These are phyloP conservation scores for Netelia fuscicornis DNA, from an alignment of 2,888 invertebrate species.

Conservation along the genomic window DNA sequence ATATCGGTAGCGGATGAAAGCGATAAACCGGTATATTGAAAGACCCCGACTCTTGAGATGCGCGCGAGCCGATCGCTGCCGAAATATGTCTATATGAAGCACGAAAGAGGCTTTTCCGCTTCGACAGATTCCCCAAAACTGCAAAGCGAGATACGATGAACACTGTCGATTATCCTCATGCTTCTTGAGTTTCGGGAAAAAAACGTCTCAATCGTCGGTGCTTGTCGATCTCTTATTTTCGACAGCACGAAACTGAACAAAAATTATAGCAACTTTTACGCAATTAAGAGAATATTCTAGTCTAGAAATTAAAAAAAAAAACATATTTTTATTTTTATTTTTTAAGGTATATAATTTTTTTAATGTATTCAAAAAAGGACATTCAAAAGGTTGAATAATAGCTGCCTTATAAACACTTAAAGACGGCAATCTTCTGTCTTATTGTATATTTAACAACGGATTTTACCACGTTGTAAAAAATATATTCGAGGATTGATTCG, in stretches of 20 bases:
- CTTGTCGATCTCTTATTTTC: slow-evolving; percentile 3
- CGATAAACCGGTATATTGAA: slow-evolving; percentile 62
- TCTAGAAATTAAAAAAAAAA: no score
- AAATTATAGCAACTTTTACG: neutral
- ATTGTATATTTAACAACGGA: no score
- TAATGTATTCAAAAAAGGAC: no score
- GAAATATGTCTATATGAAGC: slow-evolving; percentile 32
- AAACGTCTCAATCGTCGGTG: slow-evolving; percentile 56
- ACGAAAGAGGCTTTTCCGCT: slow-evolving; percentile 64
- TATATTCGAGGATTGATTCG: no score
- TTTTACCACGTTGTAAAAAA: no score
- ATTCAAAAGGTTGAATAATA: no score
- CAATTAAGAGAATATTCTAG: neutral
- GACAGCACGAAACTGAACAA: neutral
- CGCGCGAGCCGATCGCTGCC: slow-evolving; percentile 51
- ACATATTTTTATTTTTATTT: no score
- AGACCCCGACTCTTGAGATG: slow-evolving; percentile 45
- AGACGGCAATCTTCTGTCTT: no score
- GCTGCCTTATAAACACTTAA: no score
- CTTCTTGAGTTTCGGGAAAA: slow-evolving; percentile 37
- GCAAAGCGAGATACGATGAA: slow-evolving; percentile 53
- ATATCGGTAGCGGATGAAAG: slow-evolving; percentile 63
- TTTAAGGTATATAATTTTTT: no score
- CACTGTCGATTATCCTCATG: slow-evolving; percentile 45
- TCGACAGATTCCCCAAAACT: slow-evolving; percentile 44